These are phyloP conservation scores for Adrianichthys oophorus DNA, from an alignment of 2,797 vertebrate genomes.

Conservation along the genomic window DNA sequence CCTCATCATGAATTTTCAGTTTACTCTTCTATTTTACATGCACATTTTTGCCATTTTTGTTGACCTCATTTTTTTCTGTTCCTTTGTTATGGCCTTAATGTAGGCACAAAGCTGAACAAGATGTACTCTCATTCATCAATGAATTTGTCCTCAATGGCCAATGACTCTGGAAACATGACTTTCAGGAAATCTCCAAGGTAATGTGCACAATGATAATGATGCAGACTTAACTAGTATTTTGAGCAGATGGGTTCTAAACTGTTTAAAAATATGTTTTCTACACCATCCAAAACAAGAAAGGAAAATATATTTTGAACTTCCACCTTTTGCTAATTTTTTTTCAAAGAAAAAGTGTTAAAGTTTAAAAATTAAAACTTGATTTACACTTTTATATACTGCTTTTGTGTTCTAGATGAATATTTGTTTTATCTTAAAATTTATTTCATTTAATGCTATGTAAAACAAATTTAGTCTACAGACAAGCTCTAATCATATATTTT, in stretches of 20 bases:
- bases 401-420: too few species aligned
- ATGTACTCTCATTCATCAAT: constrained; percentile 91
- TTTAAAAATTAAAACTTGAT: too few species aligned
- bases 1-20: background rate
- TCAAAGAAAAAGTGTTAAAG: too few species aligned
- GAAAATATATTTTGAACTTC: too few species aligned
- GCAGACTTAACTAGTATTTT: background rate
- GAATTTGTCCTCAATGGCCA: constrained; percentile 88
- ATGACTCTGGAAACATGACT: constrained; percentile 78
- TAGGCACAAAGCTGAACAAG: constrained; percentile 87
- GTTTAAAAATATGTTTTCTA: too few species aligned
- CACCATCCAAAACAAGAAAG: too few species aligned
- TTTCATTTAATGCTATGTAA: too few species aligned
- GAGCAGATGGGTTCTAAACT: background rate
- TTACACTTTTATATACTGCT: too few species aligned
- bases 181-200: constrained; percentile 84
- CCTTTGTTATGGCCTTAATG: constrained; percentile 1
- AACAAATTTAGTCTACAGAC: too few species aligned
- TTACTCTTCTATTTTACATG: background rate
- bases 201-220: constrained; percentile 1
- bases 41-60: background rate
- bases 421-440: too few species aligned
- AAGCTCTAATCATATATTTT: too few species aligned
- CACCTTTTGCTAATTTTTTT: too few species aligned
- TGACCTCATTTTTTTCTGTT: background rate